A percentile compares a stretch with the other conserved stretches of the same genome.
These are phyloP conservation scores for Gopherus evgoodei DNA, from an alignment of 2,113 vertebrate genomes.

Conservation along the genomic window DNA sequence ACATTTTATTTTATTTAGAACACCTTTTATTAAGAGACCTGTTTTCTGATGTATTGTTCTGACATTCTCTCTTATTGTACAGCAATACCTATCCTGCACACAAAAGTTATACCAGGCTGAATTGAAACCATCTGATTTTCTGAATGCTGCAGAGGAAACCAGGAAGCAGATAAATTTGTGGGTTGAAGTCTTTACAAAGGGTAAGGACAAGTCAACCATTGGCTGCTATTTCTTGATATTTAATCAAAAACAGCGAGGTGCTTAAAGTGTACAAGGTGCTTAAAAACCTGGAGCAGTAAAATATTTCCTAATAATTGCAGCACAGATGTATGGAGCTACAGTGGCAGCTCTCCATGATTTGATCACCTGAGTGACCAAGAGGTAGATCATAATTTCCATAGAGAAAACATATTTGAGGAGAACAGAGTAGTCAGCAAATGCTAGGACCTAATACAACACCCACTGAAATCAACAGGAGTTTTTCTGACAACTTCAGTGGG, in stretches of 20 bases:
- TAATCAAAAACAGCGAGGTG: not conserved
- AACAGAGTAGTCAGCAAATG: not conserved
- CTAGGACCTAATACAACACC: not conserved
- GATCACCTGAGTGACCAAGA: not conserved
- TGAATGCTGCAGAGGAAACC: constrained; percentile 70
- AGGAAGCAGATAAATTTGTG: constrained; percentile 78
- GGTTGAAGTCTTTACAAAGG: constrained; percentile 79
- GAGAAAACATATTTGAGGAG: not conserved
- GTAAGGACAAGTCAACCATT: constrained; percentile 48
- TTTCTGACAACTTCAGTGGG: not conserved
- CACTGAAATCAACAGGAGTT: not conserved
- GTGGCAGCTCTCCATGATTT: not conserved
- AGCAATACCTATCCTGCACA: constrained; percentile 79
- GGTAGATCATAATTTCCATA: not conserved
- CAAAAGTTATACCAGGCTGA: constrained; percentile 75
- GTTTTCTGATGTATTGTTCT: not conserved
- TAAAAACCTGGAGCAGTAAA: not conserved
- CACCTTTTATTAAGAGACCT: not conserved
- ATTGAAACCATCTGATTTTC: constrained; percentile 75
- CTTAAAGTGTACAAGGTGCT: not conserved
- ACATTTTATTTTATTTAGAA: not conserved
- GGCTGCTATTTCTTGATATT: not conserved
- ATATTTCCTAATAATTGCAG: not conserved
- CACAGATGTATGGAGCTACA: not conserved
- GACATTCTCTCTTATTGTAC: constrained; percentile 18